Base-by-base conservation (phyloP, 2,113 vertebrate genomes). In the Toxotes chatareus region DNA sequence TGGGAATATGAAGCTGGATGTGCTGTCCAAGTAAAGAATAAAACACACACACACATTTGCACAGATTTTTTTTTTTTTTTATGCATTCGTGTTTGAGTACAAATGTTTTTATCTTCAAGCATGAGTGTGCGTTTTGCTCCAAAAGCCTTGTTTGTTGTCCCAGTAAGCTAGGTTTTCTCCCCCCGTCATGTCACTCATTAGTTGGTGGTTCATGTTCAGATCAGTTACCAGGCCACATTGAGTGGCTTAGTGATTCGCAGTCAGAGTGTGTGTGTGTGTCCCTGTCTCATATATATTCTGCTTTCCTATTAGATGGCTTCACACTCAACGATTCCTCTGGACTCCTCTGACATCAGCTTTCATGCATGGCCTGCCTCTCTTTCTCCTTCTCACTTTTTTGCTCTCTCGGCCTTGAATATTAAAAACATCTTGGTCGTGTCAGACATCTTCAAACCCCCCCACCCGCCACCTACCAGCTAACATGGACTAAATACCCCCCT, bases 281-380 rank as follows among this genome's bases (percentile, higher is more conserved):
- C 59, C 74, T 66, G 70, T 79, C 89, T 93, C 92, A 77, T 84
- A 94, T 95, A 92, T 84, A 85, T 95, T 92, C 94, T 88, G 89
- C 92, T 73, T 86, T 94, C 90, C 91, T 93, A 89, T 93, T 94
- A 91, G 94, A 93, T 81, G 73, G 91, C 91, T 95, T 95, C 94
- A 91, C 93, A 91, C 93, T 86, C 66, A 16, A 19, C 85, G 72
- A 83, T 90, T 91, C 73, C 73, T 86, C 76, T 73, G 86, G 88
- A 89, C 92, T 87, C 88, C 84, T 67, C 93, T 93, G 94, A 95
- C 94, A 93, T 94, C 90, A 68, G 70, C 94, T 95, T 90, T 95
- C 95, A 93, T 94, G 92, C 94, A 87, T 91, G 94, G 94, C 91
- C 94, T 95, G 84, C 87, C 65, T 69, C 70, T 73, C 66, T 61